phyloP scores from a whole-genome alignment of 2,797 vertebrate species.

The Streptopelia turtur region DNA sequence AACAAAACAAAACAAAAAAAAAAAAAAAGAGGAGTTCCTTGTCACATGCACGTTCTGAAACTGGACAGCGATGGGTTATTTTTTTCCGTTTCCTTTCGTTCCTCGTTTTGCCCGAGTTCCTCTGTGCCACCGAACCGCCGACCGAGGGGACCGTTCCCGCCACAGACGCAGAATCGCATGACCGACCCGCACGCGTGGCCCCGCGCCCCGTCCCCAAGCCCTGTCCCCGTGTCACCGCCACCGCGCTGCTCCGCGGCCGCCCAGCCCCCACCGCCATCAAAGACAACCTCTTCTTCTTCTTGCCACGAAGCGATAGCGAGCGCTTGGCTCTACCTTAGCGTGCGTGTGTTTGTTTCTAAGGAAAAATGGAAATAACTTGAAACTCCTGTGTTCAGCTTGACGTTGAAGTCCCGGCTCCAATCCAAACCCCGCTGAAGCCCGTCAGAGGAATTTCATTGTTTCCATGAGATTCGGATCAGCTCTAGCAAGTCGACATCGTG shows the following conservation, averaged over 20 bases:
- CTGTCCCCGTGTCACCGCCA: background rate
- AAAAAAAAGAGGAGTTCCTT: conserved; percentile 63
- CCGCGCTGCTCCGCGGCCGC: background rate
- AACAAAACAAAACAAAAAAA: background rate
- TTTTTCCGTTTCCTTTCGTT: background rate
- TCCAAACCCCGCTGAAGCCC: background rate
- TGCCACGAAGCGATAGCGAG: background rate
- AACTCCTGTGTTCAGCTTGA: conserved; percentile 24
- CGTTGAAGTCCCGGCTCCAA: background rate
- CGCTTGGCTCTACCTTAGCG: background rate
- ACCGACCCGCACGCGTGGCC: conserved; percentile 61
- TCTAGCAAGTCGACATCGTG: background rate
- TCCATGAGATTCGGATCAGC: background rate
- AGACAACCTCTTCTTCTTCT: background rate
- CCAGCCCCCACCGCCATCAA: background rate
- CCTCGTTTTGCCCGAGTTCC: conserved; percentile 13
- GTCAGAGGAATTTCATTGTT: background rate
- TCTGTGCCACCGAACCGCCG: conserved; percentile 16
- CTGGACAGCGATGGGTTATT: conserved; percentile 80
- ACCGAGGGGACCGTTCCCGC: conserved; percentile 11
- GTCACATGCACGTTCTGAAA: conserved; percentile 93
- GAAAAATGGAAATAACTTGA: conserved; percentile 57
- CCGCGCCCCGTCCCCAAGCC: background rate
- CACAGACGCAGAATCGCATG: conserved; percentile 75
- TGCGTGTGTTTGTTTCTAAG: background rate